phyloP scores from a whole-genome alignment of 2,797 vertebrate species.

The Sardinella longiceps region DNA sequence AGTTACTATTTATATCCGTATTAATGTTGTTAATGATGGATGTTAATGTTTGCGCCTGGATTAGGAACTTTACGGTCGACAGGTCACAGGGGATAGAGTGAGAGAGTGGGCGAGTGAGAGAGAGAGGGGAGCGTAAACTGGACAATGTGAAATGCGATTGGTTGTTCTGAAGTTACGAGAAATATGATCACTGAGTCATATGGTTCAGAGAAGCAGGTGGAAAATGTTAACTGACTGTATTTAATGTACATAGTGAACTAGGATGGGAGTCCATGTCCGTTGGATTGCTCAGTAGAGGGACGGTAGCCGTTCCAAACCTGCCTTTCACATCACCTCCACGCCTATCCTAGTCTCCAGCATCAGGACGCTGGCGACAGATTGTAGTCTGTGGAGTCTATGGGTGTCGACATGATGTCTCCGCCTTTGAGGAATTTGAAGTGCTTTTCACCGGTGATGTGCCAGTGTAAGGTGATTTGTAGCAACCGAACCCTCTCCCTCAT shows the following conservation, averaged over 20 bases:
- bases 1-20: neutral
- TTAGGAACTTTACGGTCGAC: slow-evolving; percentile 7
- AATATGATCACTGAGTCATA: neutral
- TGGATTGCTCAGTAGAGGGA: slow-evolving; percentile 22
- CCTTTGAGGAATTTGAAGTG: slow-evolving; percentile 79
- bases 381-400: slow-evolving; percentile 12
- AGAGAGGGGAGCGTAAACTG: neutral
- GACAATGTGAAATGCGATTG: neutral
- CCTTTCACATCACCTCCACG: slow-evolving; percentile 12
- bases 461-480: slow-evolving; percentile 86
- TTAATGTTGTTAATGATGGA: neutral
- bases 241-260: neutral
- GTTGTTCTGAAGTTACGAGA: neutral
- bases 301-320: neutral
- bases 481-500: slow-evolving; percentile 84
- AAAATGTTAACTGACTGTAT: neutral
- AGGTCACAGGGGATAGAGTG: slow-evolving; percentile 16
- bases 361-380: slow-evolving; percentile 23
- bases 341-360: slow-evolving; percentile 10
- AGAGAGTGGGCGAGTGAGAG: slow-evolving; percentile 6
- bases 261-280: slow-evolving; percentile 1
- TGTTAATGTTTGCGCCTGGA: slow-evolving; percentile 12
- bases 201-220: neutral
- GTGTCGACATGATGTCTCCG: slow-evolving; percentile 72
- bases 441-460: slow-evolving; percentile 84